These are phyloP conservation scores for Hydriomena furcata DNA, from an alignment of 2,888 invertebrate genomes.

Conservation along the genomic window DNA sequence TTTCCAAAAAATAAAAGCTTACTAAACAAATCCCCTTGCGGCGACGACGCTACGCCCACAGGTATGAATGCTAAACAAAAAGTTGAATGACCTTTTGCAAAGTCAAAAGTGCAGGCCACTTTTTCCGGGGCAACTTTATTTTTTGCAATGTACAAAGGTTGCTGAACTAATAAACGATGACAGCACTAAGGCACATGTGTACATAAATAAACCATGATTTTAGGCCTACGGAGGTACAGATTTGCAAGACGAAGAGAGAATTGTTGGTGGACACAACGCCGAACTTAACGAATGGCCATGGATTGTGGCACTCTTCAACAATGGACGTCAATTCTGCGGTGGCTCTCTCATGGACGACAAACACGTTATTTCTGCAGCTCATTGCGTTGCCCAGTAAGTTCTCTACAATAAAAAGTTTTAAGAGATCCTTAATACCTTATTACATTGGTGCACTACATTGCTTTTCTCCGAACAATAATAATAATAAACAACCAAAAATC, in stretches of 20 bases:
- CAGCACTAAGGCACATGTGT: neutral
- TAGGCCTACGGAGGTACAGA: conserved; percentile 64
- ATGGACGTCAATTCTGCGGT: conserved; percentile 93
- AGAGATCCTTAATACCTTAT: too few species aligned
- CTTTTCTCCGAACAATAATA: too few species aligned
- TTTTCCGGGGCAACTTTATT: conserved; percentile 25
- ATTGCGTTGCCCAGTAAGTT: conserved; percentile 94
- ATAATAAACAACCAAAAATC: too few species aligned
- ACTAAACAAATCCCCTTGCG: conserved; percentile 20
- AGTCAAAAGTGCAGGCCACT: conserved; percentile 27
- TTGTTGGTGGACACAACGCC: conserved; percentile 93
- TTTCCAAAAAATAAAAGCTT: conserved; percentile 16
- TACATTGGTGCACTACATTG: too few species aligned
- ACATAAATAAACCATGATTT: neutral
- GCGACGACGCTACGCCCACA: conserved; percentile 27
- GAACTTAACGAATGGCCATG: conserved; percentile 93
- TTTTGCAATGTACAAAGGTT: neutral
- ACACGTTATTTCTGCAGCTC: conserved; percentile 93
- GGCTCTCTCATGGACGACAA: conserved; percentile 91
- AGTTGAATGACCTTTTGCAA: conserved; percentile 34
- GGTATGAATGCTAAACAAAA: conserved; percentile 26
- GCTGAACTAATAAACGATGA: neutral
- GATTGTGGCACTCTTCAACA: conserved; percentile 92
- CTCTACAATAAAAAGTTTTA: too few species aligned
- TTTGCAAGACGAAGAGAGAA: conserved; percentile 88